A percentile compares a stretch with the other conserved stretches of the same genome.
Conservation (phyloP, 2,888 invertebrate genomes). For the Macrophya annulata region DNA sequence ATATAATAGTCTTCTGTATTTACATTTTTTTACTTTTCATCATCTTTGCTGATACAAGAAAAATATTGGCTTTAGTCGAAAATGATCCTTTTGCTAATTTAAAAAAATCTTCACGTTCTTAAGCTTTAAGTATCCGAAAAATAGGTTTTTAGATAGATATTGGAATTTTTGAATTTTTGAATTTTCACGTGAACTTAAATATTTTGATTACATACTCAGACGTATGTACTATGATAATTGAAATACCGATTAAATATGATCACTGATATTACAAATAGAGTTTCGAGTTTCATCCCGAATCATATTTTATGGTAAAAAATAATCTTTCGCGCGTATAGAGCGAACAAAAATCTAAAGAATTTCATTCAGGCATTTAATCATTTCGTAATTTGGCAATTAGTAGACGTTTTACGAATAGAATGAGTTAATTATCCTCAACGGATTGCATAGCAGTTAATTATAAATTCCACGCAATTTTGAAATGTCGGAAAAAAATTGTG, state of each 20-base stretch:
- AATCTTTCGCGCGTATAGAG: background rate
- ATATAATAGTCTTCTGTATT: background rate
- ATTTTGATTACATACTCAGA: background rate
- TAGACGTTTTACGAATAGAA: background rate
- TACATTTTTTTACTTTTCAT: background rate
- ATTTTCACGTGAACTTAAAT: too few species aligned
- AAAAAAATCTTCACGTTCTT: too few species aligned
- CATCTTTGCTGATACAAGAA: too few species aligned
- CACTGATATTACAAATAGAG: background rate
- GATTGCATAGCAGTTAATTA: conserved; percentile 10
- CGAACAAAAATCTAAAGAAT: background rate
- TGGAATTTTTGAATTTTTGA: too few species aligned
- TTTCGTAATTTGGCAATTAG: background rate
- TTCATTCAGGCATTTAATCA: background rate
- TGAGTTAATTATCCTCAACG: background rate
- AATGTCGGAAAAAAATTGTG: background rate
- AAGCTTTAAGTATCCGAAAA: too few species aligned
- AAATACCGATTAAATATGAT: background rate
- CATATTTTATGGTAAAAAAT: background rate
- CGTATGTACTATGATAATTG: too few species aligned
- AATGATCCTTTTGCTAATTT: too few species aligned
- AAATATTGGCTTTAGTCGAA: too few species aligned
- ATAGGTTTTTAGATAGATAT: too few species aligned
- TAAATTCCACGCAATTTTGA: background rate
- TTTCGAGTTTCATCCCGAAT: background rate